Conservation (phyloP, 1,140 invertebrate species). For the Orchesella cincta region DNA sequence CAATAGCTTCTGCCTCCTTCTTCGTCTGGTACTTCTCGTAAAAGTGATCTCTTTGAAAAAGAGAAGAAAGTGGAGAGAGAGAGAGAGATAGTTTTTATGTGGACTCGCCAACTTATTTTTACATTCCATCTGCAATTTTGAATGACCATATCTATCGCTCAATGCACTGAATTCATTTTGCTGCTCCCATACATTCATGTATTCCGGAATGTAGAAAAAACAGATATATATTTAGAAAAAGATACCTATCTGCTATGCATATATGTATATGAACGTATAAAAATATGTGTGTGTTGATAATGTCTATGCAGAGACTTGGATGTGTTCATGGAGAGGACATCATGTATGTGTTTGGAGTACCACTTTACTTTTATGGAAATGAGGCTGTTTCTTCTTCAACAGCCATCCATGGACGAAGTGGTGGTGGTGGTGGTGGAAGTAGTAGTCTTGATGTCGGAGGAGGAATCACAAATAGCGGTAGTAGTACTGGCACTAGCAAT, state of each 20-base stretch:
- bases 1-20: background rate
- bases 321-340: conserved; percentile 63
- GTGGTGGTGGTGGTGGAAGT: conserved; percentile 29
- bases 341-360: conserved; percentile 57
- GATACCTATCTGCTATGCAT: background rate
- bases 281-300: background rate
- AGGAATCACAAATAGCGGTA: conserved; percentile 12
- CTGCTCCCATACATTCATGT: too few relatives aligned
- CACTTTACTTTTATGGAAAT: conserved; percentile 54
- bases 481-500: conserved; percentile 33
- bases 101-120: background rate
- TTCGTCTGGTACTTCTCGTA: background rate
- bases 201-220: too few relatives aligned
- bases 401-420: conserved; percentile 18
- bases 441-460: background rate
- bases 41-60: background rate
- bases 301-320: conserved; percentile 54
- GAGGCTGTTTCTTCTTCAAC: background rate
- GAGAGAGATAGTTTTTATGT: background rate
- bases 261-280: background rate
- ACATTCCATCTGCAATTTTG: background rate
- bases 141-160: too few relatives aligned
- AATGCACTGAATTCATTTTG: too few relatives aligned
- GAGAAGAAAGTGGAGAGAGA: background rate
- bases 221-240: too few relatives aligned